Percentiles rank a stretch among this genome's conserved stretches.
Conservation (phyloP, 2,888 invertebrate species). For the Tetrapedia diversipes region DNA sequence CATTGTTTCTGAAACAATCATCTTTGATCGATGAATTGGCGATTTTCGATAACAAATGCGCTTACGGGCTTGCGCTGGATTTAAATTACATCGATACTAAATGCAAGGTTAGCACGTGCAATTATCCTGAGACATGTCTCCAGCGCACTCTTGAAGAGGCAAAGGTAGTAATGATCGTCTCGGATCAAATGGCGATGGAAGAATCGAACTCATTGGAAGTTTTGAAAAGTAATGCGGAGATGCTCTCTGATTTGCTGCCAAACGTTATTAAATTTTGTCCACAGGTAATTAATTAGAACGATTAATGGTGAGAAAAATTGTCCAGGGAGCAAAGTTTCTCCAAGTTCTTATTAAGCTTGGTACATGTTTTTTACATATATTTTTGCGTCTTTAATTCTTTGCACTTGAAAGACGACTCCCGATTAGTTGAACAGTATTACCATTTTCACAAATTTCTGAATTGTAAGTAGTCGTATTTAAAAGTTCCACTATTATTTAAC, state of each 20-base stretch:
- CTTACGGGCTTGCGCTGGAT: conserved; percentile 80
- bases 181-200: conserved; percentile 86
- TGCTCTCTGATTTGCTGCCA: conserved; percentile 72
- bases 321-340: too few species aligned
- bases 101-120: conserved; percentile 79
- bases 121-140: conserved; percentile 73
- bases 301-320: conserved; percentile 1
- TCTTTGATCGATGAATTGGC: conserved; percentile 85
- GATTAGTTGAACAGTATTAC: too few species aligned
- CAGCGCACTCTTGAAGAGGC: conserved; percentile 81
- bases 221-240: conserved; percentile 84
- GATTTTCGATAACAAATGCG: conserved; percentile 84
- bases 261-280: conserved; percentile 70
- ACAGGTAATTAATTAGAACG: conserved; percentile 63
- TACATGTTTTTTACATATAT: conserved; percentile 4
- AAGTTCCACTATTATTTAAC: too few species aligned
- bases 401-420: too few species aligned
- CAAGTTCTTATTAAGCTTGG: too few species aligned
- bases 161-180: conserved; percentile 87
- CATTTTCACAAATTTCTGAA: too few species aligned
- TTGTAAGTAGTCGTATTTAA: too few species aligned
- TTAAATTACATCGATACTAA: conserved; percentile 83
- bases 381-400: too few species aligned
- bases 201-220: conserved; percentile 83
- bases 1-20: conserved; percentile 85